These are phyloP conservation scores for Hydrolagus affinis DNA, from an alignment of 2,113 vertebrate genomes.

Conservation along the genomic window DNA sequence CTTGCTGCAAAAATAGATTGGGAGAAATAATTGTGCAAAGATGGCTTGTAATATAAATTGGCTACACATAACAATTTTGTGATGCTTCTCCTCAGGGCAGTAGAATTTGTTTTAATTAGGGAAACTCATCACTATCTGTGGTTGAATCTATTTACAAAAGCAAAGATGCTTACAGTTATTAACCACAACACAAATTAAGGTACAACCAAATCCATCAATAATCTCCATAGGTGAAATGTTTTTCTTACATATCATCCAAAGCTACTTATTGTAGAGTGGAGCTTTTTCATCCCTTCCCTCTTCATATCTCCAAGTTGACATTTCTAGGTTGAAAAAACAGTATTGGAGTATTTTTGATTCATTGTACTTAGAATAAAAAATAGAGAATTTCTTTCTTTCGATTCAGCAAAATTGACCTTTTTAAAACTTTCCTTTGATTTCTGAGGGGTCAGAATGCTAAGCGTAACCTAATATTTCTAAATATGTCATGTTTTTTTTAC, in stretches of 20 bases:
- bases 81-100: background rate
- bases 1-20: background rate
- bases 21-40: background rate
- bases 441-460: too few relatives aligned
- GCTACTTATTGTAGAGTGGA: too few relatives aligned
- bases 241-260: background rate
- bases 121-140: background rate
- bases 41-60: background rate
- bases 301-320: background rate
- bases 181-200: background rate
- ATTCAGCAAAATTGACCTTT: background rate
- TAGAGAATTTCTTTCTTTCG: background rate
- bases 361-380: background rate
- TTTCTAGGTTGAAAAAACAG: background rate
- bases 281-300: background rate
- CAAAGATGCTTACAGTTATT: background rate
- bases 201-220: background rate
- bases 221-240: background rate
- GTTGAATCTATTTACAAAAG: background rate
- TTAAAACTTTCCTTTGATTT: too few relatives aligned
- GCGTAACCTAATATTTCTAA: too few relatives aligned
- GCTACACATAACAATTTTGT: conserved; percentile 7
- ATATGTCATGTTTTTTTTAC: too few relatives aligned
- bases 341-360: background rate
- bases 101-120: conserved; percentile 13